phyloP scores from a whole-genome alignment of 2,888 invertebrate species.

The Cloeon dipterum region DNA sequence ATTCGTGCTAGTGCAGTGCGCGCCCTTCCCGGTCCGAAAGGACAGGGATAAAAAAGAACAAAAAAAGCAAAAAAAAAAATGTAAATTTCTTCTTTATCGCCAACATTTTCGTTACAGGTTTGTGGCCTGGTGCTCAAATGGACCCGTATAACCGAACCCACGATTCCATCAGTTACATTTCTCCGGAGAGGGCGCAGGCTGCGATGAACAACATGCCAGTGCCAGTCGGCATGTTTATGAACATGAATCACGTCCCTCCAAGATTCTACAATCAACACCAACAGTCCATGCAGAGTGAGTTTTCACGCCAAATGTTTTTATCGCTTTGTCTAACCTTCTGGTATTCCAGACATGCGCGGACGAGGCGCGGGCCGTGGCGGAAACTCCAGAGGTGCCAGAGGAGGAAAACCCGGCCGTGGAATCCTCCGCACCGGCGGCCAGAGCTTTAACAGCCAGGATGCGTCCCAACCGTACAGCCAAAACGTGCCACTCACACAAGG shows the following conservation, averaged over 20 bases:
- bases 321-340: no score
- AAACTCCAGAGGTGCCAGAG: conserved; percentile 1
- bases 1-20: no score
- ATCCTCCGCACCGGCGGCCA: conserved; percentile 11
- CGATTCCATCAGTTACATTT: conserved; percentile 84
- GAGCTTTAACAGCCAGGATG: conserved; percentile 31
- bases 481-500: conserved; percentile 18
- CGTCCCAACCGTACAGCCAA: conserved; percentile 46
- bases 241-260: conserved; percentile 58
- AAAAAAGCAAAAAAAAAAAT: no score
- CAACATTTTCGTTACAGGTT: not conserved
- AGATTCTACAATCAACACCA: conserved; percentile 53
- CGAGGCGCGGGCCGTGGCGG: no score
- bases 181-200: conserved; percentile 55
- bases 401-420: not conserved
- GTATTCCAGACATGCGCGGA: no score
- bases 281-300: conserved; percentile 29
- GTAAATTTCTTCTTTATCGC: not conserved
- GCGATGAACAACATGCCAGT: conserved; percentile 66
- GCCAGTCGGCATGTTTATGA: conserved; percentile 85
- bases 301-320: not conserved
- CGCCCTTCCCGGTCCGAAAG: no score
- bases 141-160: conserved; percentile 43
- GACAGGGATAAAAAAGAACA: no score
- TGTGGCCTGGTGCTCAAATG: conserved; percentile 11